phyloP scores from a whole-genome alignment of 2,797 vertebrate species.

The Tinamus major region DNA sequence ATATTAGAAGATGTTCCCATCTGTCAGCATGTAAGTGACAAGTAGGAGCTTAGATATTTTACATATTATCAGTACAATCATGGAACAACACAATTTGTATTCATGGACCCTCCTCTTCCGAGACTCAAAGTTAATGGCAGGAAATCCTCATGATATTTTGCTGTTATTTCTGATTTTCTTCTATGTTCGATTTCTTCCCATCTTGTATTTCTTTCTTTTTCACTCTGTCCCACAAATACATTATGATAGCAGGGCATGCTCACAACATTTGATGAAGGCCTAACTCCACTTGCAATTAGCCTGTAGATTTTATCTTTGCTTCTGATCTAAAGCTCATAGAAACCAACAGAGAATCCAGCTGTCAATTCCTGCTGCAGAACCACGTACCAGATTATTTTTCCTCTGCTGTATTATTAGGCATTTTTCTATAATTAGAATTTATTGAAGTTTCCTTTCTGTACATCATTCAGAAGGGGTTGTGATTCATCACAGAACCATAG shows the following conservation, averaged over 20 bases:
- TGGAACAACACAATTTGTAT: background rate
- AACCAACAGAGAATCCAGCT: background rate
- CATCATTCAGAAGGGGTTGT: background rate
- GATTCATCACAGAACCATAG: background rate
- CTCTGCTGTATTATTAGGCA: background rate
- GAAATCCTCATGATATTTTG: background rate
- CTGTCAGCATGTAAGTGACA: background rate
- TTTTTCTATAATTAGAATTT: constrained; percentile 27
- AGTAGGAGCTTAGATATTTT: background rate
- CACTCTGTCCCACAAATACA: background rate
- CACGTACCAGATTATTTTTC: background rate
- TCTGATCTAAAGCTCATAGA: background rate
- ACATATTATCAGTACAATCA: background rate
- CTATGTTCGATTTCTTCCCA: background rate
- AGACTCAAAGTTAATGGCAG: background rate
- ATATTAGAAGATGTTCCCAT: background rate
- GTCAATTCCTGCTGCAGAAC: background rate
- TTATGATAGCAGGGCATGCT: background rate
- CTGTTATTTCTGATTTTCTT: constrained; percentile 12
- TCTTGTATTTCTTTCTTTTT: background rate
- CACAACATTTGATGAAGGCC: background rate
- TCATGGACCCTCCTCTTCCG: background rate
- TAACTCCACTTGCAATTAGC: background rate
- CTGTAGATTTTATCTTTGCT: background rate
- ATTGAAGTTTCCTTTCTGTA: background rate